Evolutionary conservation across 1,140 invertebrate genomes (phyloP).

Genomic region (Drosophila chauvacae): DNA sequence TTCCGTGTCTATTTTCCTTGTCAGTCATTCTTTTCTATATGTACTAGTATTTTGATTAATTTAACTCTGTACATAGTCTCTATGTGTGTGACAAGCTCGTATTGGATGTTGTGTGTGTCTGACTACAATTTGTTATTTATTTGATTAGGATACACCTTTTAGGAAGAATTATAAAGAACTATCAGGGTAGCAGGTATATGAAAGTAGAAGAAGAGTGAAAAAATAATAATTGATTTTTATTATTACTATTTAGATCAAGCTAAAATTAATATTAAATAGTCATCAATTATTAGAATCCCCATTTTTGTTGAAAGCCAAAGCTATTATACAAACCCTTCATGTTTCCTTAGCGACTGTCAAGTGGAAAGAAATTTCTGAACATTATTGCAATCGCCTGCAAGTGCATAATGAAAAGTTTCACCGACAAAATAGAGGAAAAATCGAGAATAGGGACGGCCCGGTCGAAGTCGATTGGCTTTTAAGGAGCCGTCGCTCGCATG

Average conservation of each 20-base stretch:
- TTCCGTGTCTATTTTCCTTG: constrained; percentile 17
- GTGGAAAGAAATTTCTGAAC: constrained; percentile 70
- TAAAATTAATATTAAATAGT: not conserved
- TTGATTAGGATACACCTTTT: not conserved
- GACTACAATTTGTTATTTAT: constrained; percentile 7
- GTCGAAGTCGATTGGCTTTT: constrained; percentile 76
- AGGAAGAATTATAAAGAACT: too few relatives aligned
- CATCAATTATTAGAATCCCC: not conserved
- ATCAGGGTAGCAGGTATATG: not conserved
- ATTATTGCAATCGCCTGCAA: constrained; percentile 71
- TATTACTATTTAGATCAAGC: not conserved
- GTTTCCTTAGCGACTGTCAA: constrained; percentile 42
- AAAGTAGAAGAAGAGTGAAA: too few relatives aligned
- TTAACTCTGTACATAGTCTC: constrained; percentile 52
- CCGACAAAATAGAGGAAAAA: constrained; percentile 25
- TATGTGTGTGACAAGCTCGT: constrained; percentile 12
- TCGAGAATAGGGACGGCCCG: constrained; percentile 50
- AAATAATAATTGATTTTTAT: too few relatives aligned
- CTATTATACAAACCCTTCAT: constrained; percentile 12
- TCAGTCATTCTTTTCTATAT: constrained; percentile 20
- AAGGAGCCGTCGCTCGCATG: constrained; percentile 75
- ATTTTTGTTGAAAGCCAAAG: constrained; percentile 8
- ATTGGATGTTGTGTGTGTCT: constrained; percentile 28
- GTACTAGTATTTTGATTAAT: constrained; percentile 19
- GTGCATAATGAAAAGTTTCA: constrained; percentile 67